Base-by-base conservation (phyloP, 23 tunicate species). In the Styela plicata region DNA sequence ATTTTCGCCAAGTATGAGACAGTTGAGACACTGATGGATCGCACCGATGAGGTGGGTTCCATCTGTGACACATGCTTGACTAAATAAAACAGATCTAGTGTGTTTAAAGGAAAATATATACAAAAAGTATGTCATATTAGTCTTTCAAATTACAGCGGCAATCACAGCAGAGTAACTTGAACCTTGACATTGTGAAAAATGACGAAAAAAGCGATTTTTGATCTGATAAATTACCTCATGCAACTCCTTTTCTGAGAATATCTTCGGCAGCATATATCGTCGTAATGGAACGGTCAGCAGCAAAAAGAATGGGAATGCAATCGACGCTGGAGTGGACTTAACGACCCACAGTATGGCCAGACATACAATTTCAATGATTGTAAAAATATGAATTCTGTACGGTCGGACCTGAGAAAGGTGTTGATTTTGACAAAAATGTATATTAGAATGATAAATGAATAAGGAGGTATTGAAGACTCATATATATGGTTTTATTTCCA, bases 231-330 rank as follows among this genome's bases (percentile, higher is more conserved):
- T 84, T 67, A 96, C 92, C 92, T 89, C 99, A 19, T 33, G 52
- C 70, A 96, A 71, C 82, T 96, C 99, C 36, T 80, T 82, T n/a
- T 81, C 63, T 28, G 97, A 74, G 83, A 91, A 96, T 21, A 96
- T 74, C 70, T 74, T 85, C 67, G 99, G 94, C 74, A 96, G 83
- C 21, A 96, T 73, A 53, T 80, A 87, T 35, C 68, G 69, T 25
- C 99, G 84, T 30, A 89, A 76, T 1, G 99, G 99, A 2, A 96
- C 89, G 35, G 97, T 91, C 34, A 96, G 35, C 31, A 96, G 86
- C 68, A 96, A 85, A 64, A 94, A 85, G 85, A 96, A 96, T 1
- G 99, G 99, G 83, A 96, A 96, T 27, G 95, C 99, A 70, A 96
- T 87, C 27, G 86, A 80, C 24, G 91, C 94, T 1, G 97, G 74